These are phyloP conservation scores for Meiosimyza platycephala DNA, from an alignment of 2,888 invertebrate species.

Conservation along the genomic window DNA sequence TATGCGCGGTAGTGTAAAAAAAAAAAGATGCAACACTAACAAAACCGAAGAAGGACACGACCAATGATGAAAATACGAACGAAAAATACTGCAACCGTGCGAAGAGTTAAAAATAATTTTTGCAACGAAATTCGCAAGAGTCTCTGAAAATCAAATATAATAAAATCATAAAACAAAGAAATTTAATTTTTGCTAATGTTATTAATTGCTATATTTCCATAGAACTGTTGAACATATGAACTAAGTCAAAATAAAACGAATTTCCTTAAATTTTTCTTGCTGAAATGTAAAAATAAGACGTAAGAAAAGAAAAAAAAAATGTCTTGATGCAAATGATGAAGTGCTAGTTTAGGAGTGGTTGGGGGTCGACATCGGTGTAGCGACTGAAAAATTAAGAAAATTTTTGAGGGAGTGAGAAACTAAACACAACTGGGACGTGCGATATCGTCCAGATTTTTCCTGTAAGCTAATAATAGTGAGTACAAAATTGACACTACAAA, in stretches of 20 bases:
- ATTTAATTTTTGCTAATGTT: slow-evolving; percentile 40
- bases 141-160: slow-evolving; percentile 36
- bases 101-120: slow-evolving; percentile 59
- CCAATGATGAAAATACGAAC: slow-evolving; percentile 35
- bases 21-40: slow-evolving; percentile 26
- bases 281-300: slow-evolving; percentile 41
- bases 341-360: slow-evolving; percentile 19
- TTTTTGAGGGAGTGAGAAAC: too few relatives aligned
- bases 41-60: slow-evolving; percentile 24
- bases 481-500: too few relatives aligned
- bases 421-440: too few relatives aligned
- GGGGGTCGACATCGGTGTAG: not conserved
- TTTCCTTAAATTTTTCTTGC: too few relatives aligned
- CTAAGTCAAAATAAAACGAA: slow-evolving; percentile 26
- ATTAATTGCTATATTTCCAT: slow-evolving; percentile 17
- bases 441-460: too few relatives aligned
- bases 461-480: too few relatives aligned
- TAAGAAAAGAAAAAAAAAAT: slow-evolving; percentile 54
- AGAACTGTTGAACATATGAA: slow-evolving; percentile 7
- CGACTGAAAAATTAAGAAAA: too few relatives aligned
- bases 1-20: too few relatives aligned
- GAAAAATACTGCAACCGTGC: slow-evolving; percentile 37
- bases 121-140: slow-evolving; percentile 50
- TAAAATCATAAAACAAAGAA: slow-evolving; percentile 41
- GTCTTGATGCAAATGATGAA: slow-evolving; percentile 47